Evolutionary conservation across 2,113 vertebrate genomes (phyloP), one percentile per base, ranked within the genome.

Genomic region (Cryptomyrus ogoouensis): DNA sequence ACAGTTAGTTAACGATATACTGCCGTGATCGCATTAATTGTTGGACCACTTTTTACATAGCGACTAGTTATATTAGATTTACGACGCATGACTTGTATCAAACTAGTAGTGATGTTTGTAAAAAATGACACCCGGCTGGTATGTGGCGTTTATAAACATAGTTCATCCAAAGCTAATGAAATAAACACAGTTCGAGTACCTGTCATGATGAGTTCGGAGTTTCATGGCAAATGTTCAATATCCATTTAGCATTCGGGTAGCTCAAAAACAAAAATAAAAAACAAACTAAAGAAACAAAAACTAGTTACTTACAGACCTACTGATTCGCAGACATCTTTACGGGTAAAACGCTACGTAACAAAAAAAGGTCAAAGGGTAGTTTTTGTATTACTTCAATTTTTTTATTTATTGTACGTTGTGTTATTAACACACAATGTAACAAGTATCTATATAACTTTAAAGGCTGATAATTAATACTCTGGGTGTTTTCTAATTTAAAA

Each of bases 171-270:
- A 35, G 49, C 85, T n/a, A 35, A 87, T 2, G 13, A 52, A 87
- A 52, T 35, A 90, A 89, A 24, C 35, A 52, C 74, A 31, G 35
- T 52, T n/a, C 7, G 4, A 88, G 93, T 93, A 96, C 97, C 97
- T 96, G 94, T 97, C 96, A 96, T 94, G 92, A 90, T 95, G 95
- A 94, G 93, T 77, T 89, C 96, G 93, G 89, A 94, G 95, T 95
- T 96, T 96, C 96, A 96, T 95, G 91, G 89, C 94, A 95, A 91
- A 44, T 91, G 83, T 6, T n/a, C 10, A 74, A 88, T 92, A 92
- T 52, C 96, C 94, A 96, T 95, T 66, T 89, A 94, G 88, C 39
- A 86, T 87, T 83, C 53, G 1, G n/a, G 7, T 35, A 80, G 70
- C 47, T 13, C n/a, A 66, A 87, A 42, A 5, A 92, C 93, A 0